Percentiles rank a stretch among this genome's conserved stretches.
phyloP scores from a whole-genome alignment of 2,797 vertebrate species.

The Odontamblyopus rebecca region DNA sequence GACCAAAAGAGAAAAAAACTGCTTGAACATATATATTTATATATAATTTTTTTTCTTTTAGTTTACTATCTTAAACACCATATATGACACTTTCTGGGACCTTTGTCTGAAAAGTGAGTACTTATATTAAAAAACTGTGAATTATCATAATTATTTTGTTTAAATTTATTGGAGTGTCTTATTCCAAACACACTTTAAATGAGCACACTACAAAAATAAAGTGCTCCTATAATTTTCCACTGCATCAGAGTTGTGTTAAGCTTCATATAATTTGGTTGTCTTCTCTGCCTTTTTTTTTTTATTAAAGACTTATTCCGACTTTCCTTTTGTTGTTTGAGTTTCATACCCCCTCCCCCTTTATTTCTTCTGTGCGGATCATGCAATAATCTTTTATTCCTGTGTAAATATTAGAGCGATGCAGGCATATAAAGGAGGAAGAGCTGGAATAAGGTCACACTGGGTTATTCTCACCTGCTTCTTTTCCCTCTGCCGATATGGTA shows the following conservation, averaged over 20 bases:
- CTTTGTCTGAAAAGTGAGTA: not conserved
- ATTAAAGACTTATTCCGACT: slow-evolving; percentile 10
- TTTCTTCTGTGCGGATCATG: slow-evolving; percentile 43
- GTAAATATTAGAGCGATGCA: slow-evolving; percentile 68
- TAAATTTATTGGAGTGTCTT: not conserved
- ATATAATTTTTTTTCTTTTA: not conserved
- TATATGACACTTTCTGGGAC: not conserved
- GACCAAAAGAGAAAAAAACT: no score
- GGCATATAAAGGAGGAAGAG: slow-evolving; percentile 59
- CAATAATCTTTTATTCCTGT: slow-evolving; percentile 69
- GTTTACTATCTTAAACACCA: not conserved
- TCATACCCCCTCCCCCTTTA: slow-evolving; percentile 29
- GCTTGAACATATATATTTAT: no score
- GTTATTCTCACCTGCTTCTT: slow-evolving; percentile 61
- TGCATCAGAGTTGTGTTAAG: not conserved
- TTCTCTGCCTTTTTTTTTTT: slow-evolving; percentile 21
- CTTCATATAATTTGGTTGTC: slow-evolving; percentile 7
- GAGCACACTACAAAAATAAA: not conserved
- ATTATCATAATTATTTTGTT: slow-evolving; percentile 9
- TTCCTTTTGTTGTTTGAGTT: slow-evolving; percentile 18
- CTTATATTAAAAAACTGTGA: not conserved
- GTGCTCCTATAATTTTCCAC: not conserved
- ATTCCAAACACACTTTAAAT: not conserved
- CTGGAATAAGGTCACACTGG: slow-evolving; percentile 66
- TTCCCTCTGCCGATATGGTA: slow-evolving; percentile 9